These are phyloP conservation scores for Pristiophorus japonicus DNA, from an alignment of 2,113 vertebrate species.

Conservation along the genomic window DNA sequence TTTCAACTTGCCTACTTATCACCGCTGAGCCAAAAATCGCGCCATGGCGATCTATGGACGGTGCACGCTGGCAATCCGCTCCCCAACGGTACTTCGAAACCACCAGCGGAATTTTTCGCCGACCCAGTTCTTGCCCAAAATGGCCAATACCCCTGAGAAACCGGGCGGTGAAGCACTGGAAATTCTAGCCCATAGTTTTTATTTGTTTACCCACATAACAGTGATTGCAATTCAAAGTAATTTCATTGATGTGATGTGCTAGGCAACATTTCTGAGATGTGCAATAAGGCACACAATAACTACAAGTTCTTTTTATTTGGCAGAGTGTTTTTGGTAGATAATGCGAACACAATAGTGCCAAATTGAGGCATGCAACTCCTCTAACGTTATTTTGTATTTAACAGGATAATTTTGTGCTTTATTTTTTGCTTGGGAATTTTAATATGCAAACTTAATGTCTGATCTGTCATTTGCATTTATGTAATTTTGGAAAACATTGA, in stretches of 20 bases:
- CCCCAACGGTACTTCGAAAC: no score
- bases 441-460: background rate
- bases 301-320: background rate
- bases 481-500: background rate
- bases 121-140: no score
- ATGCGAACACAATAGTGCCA: background rate
- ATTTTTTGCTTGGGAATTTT: background rate
- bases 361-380: background rate
- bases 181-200: no score
- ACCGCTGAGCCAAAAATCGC: no score
- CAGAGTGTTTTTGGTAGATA: background rate
- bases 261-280: background rate
- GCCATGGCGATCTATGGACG: no score
- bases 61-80: no score
- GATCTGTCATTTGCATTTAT: background rate
- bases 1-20: no score
- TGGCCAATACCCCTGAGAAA: no score
- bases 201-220: background rate
- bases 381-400: background rate
- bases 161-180: no score
- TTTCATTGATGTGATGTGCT: background rate
- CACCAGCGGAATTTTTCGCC: no score
- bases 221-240: background rate
- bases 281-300: background rate
- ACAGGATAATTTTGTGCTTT: background rate